Evolutionary conservation across 1,140 invertebrate genomes (phyloP), one percentile per base, ranked within the genome.

Genomic region (Battus philenor): DNA sequence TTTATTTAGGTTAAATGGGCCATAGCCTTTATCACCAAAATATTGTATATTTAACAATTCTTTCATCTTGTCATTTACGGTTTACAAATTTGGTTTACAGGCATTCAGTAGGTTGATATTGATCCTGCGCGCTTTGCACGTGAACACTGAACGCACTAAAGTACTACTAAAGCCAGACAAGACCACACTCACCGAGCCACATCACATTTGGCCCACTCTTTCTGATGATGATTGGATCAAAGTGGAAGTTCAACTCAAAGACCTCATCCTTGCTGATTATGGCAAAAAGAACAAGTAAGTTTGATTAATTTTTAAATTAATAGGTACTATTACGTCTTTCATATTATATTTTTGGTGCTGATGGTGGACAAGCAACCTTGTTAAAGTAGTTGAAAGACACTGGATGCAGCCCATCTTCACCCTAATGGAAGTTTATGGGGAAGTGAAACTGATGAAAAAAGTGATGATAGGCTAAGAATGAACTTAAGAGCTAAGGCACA

Each of bases 171-270:
- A 99, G 75, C 98, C 98, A 0, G 98, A 99, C 73, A 99, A 99
- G 79, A 99, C 97, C 0, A 99, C 98, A 0, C 93, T 99, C 12
- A 99, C 98, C 0, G 98, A 99, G 84, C 93, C 96, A 0, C 98
- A 99, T 90, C 98, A 99, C 79, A 99, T 99, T 79, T 99, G 98
- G 98, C 98, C 98, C 0, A 96, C 97, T 0, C 84, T 99, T 0
- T 92, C 93, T 1, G 98, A 99, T 67, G 98, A 99, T 63, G 98
- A 99, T 86, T 99, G 98, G 98, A 98, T 99, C 59, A 99, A 99
- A 78, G 97, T 98, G 9, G 98, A 99, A 88, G 96, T 99, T 8
- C 95, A 98, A 65, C 87, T 99, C 1, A 99, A 99, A 78, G 98
- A 99, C 87, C 90, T 99, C 3, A 99, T 99, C 73, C 82, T 99